phyloP scores from a whole-genome alignment of 2,113 vertebrate genomes.

The Saimiri boliviensis region DNA sequence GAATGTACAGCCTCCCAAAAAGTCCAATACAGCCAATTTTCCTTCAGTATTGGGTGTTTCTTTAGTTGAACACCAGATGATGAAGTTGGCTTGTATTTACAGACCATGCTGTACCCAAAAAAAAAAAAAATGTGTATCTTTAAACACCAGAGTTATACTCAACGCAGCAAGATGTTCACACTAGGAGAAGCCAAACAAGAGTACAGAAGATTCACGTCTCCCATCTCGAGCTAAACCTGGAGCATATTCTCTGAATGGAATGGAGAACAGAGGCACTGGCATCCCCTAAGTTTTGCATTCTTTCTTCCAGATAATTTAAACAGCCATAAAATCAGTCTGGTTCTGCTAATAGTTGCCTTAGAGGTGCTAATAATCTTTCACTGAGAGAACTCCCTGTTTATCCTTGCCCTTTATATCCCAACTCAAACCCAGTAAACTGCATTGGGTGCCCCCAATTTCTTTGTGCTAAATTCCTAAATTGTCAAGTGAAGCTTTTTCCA shows the following conservation, averaged over 20 bases:
- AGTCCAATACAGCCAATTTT: background rate
- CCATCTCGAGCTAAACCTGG: background rate
- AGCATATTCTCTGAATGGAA: background rate
- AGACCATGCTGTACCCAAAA: background rate
- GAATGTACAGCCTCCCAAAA: background rate
- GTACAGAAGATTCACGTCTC: background rate
- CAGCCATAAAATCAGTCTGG: background rate
- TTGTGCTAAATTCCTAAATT: background rate
- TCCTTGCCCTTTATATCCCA: background rate
- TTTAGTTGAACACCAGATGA: background rate
- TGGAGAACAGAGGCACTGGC: background rate
- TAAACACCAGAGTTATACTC: slow-evolving; percentile 34
- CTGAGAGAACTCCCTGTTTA: background rate
- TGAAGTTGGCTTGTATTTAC: slow-evolving; percentile 20
- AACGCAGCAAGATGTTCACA: slow-evolving; percentile 13
- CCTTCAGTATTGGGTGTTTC: background rate
- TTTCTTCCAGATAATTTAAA: background rate
- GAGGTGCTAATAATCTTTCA: background rate
- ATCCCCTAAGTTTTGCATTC: background rate
- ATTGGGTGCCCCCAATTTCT: background rate
- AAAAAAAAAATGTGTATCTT: background rate
- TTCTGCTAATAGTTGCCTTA: background rate
- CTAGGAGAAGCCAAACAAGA: background rate
- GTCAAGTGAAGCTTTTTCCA: background rate
- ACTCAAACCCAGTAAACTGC: background rate